Percentiles rank a stretch among this genome's conserved stretches.
These are phyloP conservation scores for Bos javanicus DNA, from an alignment of 2,113 vertebrate species.

Conservation along the genomic window DNA sequence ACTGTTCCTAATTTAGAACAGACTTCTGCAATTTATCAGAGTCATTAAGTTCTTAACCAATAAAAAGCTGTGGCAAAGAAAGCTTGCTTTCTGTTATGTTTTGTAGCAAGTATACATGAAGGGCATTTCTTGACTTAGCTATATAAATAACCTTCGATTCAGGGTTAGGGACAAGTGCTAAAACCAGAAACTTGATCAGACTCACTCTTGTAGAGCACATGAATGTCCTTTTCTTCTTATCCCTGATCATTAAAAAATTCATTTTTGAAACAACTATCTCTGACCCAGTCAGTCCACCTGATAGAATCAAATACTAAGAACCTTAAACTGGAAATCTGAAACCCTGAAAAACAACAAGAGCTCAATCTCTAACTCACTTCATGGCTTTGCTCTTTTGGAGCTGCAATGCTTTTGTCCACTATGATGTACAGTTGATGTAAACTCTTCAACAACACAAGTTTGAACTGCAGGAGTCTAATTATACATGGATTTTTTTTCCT, in stretches of 20 bases:
- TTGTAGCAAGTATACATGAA: neutral
- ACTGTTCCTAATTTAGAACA: neutral
- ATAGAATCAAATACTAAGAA: neutral
- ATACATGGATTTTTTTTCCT: neutral
- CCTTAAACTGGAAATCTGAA: neutral
- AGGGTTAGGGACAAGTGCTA: neutral
- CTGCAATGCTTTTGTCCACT: neutral
- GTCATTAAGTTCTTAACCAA: constrained; percentile 10
- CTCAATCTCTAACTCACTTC: neutral
- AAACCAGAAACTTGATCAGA: neutral
- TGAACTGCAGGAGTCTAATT: neutral
- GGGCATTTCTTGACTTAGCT: neutral
- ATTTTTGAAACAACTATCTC: neutral
- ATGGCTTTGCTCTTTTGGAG: neutral
- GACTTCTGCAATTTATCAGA: constrained; percentile 9
- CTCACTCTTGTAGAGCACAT: neutral
- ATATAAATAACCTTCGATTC: neutral
- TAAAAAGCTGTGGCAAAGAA: neutral
- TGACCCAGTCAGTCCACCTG: neutral
- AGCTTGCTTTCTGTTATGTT: neutral
- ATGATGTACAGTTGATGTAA: neutral
- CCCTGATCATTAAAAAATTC: neutral
- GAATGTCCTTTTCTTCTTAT: neutral
- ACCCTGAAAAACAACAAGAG: neutral
- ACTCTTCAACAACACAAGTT: neutral